A percentile compares a stretch with the other conserved stretches of the same genome.
phyloP scores from a whole-genome alignment of 2,113 vertebrate species.

The Ageneiosus marmoratus region DNA sequence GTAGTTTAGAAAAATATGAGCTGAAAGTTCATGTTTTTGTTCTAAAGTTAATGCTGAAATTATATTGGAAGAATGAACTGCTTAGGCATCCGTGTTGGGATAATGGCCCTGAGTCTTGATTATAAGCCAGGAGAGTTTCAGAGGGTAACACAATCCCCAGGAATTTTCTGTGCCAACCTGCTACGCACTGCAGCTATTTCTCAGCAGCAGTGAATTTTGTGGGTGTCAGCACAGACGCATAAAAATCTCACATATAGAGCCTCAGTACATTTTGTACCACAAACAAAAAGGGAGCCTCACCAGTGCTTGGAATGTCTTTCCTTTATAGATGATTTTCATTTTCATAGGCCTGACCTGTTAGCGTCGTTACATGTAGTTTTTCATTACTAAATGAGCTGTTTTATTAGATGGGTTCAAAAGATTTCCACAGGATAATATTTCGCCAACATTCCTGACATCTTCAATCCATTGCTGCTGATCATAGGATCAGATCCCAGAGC shows the following conservation, averaged over 20 bases:
- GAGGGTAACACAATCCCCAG: conserved; percentile 53
- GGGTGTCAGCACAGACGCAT: conserved; percentile 47
- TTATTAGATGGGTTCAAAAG: background rate
- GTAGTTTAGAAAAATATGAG: conserved; percentile 39
- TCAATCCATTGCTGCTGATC: background rate
- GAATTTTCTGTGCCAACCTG: conserved; percentile 47
- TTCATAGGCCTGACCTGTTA: background rate
- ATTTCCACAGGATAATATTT: background rate
- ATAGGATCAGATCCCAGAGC: background rate
- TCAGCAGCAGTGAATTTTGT: conserved; percentile 45
- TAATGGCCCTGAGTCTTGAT: conserved; percentile 45
- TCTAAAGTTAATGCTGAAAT: conserved; percentile 48
- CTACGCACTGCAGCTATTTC: conserved; percentile 37
- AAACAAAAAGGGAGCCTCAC: conserved; percentile 28
- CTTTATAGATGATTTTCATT: conserved; percentile 23
- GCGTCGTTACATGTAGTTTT: conserved; percentile 1
- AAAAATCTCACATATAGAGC: conserved; percentile 46
- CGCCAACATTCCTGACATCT: background rate
- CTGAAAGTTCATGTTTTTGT: conserved; percentile 43
- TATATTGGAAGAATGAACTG: conserved; percentile 40
- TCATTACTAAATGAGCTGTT: background rate
- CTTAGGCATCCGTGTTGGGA: conserved; percentile 45
- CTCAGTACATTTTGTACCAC: conserved; percentile 45
- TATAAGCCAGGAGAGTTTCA: conserved; percentile 45
- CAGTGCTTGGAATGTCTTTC: conserved; percentile 17